These are phyloP conservation scores for Craterocephalus amniculus DNA, from an alignment of 2,797 vertebrate species.

Conservation along the genomic window DNA sequence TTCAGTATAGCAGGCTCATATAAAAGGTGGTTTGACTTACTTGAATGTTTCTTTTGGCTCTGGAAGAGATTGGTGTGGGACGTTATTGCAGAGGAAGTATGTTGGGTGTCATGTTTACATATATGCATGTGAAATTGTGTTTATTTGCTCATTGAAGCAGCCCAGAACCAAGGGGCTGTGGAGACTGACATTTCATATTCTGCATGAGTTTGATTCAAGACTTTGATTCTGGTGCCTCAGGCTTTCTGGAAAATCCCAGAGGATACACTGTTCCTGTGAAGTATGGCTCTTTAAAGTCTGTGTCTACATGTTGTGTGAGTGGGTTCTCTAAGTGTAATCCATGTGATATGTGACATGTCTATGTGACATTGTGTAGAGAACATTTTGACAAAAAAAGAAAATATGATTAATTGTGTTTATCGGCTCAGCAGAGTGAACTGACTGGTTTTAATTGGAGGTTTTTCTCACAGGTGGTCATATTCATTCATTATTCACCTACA, in stretches of 20 bases:
- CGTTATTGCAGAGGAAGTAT: neutral
- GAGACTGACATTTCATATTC: conserved; percentile 49
- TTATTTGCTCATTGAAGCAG: neutral
- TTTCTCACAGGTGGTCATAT: conserved; percentile 28
- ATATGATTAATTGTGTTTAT: no score
- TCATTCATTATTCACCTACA: conserved; percentile 40
- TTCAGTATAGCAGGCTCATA: neutral
- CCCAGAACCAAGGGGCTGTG: conserved; percentile 11
- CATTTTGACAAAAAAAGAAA: conserved; percentile 1
- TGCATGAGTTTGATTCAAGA: conserved; percentile 23
- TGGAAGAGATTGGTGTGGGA: no score
- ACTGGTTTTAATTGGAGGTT: conserved; percentile 1
- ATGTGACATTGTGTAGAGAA: conserved; percentile 4
- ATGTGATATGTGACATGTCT: neutral
- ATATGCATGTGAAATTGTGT: neutral
- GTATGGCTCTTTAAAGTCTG: conserved; percentile 44
- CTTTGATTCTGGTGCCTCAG: conserved; percentile 49
- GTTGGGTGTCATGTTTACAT: neutral
- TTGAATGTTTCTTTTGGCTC: conserved; percentile 3
- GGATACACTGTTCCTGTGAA: conserved; percentile 44
- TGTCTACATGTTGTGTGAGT: neutral
- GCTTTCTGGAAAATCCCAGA: conserved; percentile 35
- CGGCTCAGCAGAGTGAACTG: neutral
- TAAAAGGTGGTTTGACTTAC: neutral
- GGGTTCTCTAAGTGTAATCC: conserved; percentile 4